Conservation (phyloP, 1,140 invertebrate genomes). For the Leptinotarsa lineolata region DNA sequence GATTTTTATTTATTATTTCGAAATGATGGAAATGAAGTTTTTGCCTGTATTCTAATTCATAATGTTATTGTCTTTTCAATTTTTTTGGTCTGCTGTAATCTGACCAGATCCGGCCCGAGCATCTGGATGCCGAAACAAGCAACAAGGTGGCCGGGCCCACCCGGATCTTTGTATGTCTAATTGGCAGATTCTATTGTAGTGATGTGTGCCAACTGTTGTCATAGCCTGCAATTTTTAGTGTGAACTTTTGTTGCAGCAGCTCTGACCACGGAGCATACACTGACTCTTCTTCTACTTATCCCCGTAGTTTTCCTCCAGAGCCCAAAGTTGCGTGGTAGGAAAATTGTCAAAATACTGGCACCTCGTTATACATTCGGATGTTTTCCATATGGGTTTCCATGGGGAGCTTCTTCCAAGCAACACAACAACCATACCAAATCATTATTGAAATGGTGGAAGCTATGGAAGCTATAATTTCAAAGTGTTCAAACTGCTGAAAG, state of each 20-base stretch:
- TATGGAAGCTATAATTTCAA: too few relatives aligned
- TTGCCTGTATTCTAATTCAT: too few relatives aligned
- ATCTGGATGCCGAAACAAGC: conserved; percentile 25
- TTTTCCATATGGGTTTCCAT: background rate
- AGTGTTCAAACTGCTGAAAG: too few relatives aligned
- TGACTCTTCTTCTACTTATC: conserved; percentile 42
- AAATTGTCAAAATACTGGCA: conserved; percentile 8
- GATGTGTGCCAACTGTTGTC: conserved; percentile 56
- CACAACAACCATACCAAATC: too few relatives aligned
- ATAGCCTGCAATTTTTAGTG: conserved; percentile 53
- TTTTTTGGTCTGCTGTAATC: conserved; percentile 24
- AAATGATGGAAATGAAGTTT: too few relatives aligned
- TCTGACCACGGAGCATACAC: conserved; percentile 54
- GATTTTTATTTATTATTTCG: too few relatives aligned
- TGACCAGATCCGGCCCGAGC: conserved; percentile 16
- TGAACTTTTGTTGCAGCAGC: conserved; percentile 56
- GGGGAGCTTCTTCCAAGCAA: background rate
- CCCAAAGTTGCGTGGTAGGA: conserved; percentile 33
- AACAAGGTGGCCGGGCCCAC: conserved; percentile 25
- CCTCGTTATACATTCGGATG: background rate
- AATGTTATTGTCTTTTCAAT: too few relatives aligned
- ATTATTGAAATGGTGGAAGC: too few relatives aligned
- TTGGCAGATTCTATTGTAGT: conserved; percentile 55
- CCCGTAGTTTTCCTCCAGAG: conserved; percentile 45
- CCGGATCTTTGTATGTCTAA: conserved; percentile 41